Evolutionary conservation across 2,888 invertebrate genomes (phyloP).

Genomic region (Drosophila peninsularis): DNA sequence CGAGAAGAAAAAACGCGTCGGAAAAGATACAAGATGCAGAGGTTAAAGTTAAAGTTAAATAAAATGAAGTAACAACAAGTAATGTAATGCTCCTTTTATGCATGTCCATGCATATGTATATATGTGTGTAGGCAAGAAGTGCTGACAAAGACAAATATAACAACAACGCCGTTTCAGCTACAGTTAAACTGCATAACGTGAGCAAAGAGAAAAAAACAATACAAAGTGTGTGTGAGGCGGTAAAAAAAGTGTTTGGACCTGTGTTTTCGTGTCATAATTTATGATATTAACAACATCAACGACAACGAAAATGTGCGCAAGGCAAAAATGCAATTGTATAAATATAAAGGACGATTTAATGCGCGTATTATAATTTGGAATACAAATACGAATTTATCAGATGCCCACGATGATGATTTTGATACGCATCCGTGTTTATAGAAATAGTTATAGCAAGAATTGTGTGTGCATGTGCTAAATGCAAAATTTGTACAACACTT

Average conservation of each 20-base stretch:
- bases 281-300: conserved; percentile 27
- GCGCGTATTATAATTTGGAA: conserved; percentile 40
- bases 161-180: conserved; percentile 28
- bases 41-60: conserved; percentile 58
- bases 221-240: conserved; percentile 34
- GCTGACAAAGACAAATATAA: conserved; percentile 35
- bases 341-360: conserved; percentile 58
- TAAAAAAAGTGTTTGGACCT: conserved; percentile 34
- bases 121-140: conserved; percentile 9
- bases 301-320: conserved; percentile 27
- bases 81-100: conserved; percentile 20
- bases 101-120: conserved; percentile 8
- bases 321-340: conserved; percentile 66
- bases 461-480: conserved; percentile 65
- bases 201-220: conserved; percentile 44
- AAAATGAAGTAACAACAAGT: conserved; percentile 37
- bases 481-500: conserved; percentile 68
- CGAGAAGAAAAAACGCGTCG: conserved; percentile 47
- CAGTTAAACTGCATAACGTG: conserved; percentile 30
- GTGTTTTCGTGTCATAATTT: conserved; percentile 42
- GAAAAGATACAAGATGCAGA: conserved; percentile 49
- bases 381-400: conserved; percentile 34
- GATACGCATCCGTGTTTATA: conserved; percentile 41
- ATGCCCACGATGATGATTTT: conserved; percentile 45
- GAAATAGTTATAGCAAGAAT: conserved; percentile 36